Base-by-base conservation (phyloP, 1,140 invertebrate species). In the Macrocentrus cingulum region DNA sequence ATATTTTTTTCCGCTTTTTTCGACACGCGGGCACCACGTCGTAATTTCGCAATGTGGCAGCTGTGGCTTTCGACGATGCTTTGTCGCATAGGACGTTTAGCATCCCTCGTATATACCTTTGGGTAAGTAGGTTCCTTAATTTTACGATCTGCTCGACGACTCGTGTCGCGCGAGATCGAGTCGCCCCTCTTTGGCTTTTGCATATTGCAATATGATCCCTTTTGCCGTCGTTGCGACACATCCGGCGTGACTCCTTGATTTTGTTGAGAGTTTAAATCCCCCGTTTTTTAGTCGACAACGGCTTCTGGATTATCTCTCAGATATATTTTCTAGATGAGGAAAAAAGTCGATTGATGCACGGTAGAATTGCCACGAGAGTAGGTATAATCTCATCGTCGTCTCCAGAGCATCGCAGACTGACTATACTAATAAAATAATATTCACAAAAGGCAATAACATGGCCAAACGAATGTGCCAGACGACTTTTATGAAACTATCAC, bases 381-480 rank as follows among this genome's bases (percentile, higher is more conserved):
- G 46, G 46, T 49, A n/a, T n/a, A 49, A 49, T 49, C 46, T 23
- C 46, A 49, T 49, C 4, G 44, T 25, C 32, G 16, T 15, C 7
- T 16, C 15, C 18, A 37, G 60, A 48, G 49, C 48, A 20, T 16
- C 13, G 49, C 51, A 51, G 37, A 66, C 62, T n/a, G n/a, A n/a
- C n/a, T n/a, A 74, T 59, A 67, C 41, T 68, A 72, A 72, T 75
- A 72, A 73, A 73, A 69, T 71, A 68, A 72, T 69, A 68, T 71
- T 59, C 61, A 53, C 46, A 51, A 55, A 56, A 60, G 36, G 61
- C 66, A 71, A 71, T 74, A 74, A 74, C 66, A 66, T 74, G 46
- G 63, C 44, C 46, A 69, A 72, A 74, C 70, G 71, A 74, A 74
- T 74, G 72, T 71, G 65, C 72, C 72, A 74, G 72, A 74, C 72